These are phyloP conservation scores for Acanthurus leucopareius DNA, from an alignment of 2,797 vertebrate genomes.

Conservation along the genomic window DNA sequence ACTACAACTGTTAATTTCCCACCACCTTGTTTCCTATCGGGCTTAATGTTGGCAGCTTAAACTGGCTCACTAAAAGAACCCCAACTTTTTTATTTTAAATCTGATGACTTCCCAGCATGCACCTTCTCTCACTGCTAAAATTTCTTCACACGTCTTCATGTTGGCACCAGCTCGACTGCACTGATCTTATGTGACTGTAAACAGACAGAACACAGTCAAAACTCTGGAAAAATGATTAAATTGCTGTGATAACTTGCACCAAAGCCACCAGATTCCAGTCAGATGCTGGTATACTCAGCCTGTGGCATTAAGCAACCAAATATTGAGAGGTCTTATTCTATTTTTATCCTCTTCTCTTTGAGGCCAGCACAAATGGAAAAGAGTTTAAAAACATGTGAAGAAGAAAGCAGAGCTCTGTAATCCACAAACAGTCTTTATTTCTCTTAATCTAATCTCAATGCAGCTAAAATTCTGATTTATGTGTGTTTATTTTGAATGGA, in stretches of 20 bases:
- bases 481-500: background rate
- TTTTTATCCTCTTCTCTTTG: background rate
- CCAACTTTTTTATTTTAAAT: background rate
- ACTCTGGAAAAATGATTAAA: background rate
- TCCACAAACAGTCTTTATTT: background rate
- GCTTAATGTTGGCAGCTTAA: rapidly evolving
- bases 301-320: background rate
- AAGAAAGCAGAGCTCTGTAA: too few relatives aligned
- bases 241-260: background rate
- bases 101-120: background rate
- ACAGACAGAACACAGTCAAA: too few relatives aligned
- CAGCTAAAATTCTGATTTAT: background rate
- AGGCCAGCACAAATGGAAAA: background rate
- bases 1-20: too few relatives aligned
- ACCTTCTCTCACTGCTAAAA: too few relatives aligned
- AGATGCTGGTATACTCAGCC: background rate
- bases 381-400: background rate
- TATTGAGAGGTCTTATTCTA: background rate
- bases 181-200: background rate
- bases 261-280: background rate
- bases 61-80: background rate
- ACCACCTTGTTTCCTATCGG: background rate
- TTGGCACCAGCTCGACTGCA: background rate
- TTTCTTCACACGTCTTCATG: background rate
- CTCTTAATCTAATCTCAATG: background rate